phyloP scores from a whole-genome alignment of 2,113 vertebrate genomes.

The Callipepla californica region DNA sequence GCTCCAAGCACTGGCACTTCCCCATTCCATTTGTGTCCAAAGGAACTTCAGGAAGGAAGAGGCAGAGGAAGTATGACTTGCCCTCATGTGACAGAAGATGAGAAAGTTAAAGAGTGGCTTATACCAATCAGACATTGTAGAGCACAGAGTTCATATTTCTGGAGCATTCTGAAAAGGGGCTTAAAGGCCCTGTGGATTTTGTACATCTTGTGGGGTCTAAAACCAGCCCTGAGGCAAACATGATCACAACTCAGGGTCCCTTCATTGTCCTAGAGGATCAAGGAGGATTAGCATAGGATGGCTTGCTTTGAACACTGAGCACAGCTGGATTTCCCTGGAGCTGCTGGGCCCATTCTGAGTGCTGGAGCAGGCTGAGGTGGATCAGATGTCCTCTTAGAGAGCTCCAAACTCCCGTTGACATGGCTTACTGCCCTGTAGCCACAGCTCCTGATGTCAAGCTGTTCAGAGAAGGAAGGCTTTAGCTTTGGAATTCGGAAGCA shows the following conservation, averaged over 20 bases:
- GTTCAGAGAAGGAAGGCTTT: neutral
- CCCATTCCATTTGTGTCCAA: neutral
- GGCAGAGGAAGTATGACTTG: neutral
- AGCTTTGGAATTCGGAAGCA: neutral
- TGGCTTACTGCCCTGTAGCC: neutral
- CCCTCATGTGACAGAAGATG: neutral
- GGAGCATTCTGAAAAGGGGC: neutral
- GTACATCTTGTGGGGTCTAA: neutral
- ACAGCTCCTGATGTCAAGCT: neutral
- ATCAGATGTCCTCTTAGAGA: neutral
- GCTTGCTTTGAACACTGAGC: neutral
- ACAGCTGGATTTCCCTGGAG: accelerated
- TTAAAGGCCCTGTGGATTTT: neutral
- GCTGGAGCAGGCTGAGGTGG: accelerated
- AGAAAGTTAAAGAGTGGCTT: neutral
- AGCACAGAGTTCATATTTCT: neutral
- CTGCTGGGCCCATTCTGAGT: accelerated
- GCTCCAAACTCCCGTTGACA: neutral
- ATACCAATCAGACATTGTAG: neutral
- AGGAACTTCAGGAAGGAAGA: neutral
- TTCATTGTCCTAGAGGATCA: neutral
- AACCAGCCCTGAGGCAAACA: neutral
- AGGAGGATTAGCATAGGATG: neutral
- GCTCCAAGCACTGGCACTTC: neutral
- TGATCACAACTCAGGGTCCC: accelerated